A percentile compares a stretch with the other conserved stretches of the same genome.
phyloP scores from a whole-genome alignment of 2,113 vertebrate genomes.

The Hipposideros armiger region DNA sequence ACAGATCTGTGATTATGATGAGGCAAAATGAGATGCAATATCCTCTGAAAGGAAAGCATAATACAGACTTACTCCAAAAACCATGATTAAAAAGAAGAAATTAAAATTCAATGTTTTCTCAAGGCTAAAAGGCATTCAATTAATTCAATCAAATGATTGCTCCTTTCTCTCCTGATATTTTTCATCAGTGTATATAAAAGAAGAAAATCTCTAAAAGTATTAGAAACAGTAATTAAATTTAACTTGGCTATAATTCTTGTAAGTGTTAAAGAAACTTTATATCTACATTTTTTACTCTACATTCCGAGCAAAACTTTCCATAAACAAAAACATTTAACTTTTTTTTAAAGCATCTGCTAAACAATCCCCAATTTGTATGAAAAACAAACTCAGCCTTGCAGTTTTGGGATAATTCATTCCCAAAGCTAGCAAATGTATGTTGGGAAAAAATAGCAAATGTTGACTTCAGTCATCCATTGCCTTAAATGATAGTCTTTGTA shows the following conservation, averaged over 20 bases:
- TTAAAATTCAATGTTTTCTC: conserved; percentile 54
- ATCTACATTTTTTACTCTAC: conserved; percentile 44
- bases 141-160: conserved; percentile 61
- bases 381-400: conserved; percentile 42
- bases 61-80: conserved; percentile 11
- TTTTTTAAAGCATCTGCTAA: neutral
- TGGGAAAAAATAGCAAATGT: neutral
- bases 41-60: neutral
- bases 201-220: conserved; percentile 57
- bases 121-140: conserved; percentile 41
- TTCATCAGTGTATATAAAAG: conserved; percentile 26
- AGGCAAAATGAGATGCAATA: conserved; percentile 5
- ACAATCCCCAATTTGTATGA: neutral
- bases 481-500: neutral
- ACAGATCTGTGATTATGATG: conserved; percentile 10
- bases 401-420: conserved; percentile 22
- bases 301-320: conserved; percentile 56
- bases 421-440: neutral
- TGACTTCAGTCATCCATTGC: neutral
- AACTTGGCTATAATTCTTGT: neutral
- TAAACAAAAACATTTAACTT: conserved; percentile 42
- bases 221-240: conserved; percentile 48
- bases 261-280: conserved; percentile 11
- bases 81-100: conserved; percentile 53
- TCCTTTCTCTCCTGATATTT: conserved; percentile 64